These are phyloP conservation scores for Pelobates cultripes DNA, from an alignment of 2,797 vertebrate species.

Conservation along the genomic window DNA sequence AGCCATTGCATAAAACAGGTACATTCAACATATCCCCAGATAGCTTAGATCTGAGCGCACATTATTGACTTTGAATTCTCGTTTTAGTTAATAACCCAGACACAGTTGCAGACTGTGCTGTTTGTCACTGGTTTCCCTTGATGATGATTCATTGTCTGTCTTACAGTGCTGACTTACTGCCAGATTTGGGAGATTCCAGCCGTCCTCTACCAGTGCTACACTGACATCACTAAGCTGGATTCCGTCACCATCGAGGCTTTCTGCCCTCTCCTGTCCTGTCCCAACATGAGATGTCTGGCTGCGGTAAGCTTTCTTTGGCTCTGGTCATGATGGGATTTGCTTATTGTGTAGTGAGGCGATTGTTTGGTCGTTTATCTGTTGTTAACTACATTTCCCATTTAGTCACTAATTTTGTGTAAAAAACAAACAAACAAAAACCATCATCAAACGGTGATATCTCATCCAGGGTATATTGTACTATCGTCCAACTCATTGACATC, in stretches of 20 bases:
- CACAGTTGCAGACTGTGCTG: background rate
- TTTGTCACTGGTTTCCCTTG: background rate
- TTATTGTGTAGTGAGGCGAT: background rate
- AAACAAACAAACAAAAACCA: no score
- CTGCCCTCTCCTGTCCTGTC: slow-evolving; percentile 76
- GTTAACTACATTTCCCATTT: background rate
- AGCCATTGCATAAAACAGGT: no score
- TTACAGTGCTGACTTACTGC: slow-evolving; percentile 86
- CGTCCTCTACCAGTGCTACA: slow-evolving; percentile 87
- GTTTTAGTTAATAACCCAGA: no score
- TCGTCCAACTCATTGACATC: no score
- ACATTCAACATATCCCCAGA: no score
- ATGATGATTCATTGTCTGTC: slow-evolving; percentile 3
- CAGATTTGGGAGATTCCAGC: slow-evolving; percentile 84
- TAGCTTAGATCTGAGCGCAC: no score
- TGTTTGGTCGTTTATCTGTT: no score
- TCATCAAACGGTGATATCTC: no score
- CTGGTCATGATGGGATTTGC: background rate
- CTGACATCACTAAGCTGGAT: slow-evolving; percentile 84
- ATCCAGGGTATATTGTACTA: no score
- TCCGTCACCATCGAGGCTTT: slow-evolving; percentile 84
- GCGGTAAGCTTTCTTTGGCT: slow-evolving; percentile 75
- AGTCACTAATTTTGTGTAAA: no score
- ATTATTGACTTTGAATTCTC: no score
- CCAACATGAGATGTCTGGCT: slow-evolving; percentile 68